Conservation (phyloP, 2,113 vertebrate species). For the Pithys albifrons region DNA sequence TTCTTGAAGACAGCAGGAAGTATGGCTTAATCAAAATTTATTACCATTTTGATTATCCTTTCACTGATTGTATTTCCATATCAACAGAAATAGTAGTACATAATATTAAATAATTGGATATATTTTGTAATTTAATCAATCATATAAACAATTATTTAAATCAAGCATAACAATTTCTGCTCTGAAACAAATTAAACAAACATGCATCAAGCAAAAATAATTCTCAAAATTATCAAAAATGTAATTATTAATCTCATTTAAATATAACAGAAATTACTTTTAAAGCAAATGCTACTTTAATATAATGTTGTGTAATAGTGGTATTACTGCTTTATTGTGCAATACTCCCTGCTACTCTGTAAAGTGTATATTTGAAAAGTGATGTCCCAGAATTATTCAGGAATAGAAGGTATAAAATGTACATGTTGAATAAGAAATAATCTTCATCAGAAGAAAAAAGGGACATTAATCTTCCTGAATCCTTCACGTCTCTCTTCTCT, state of each 20-base stretch:
- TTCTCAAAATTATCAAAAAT: not conserved
- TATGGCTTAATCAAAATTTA: not conserved
- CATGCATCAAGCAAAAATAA: not conserved
- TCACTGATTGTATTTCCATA: not conserved
- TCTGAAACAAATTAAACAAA: not conserved
- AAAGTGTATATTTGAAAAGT: not conserved
- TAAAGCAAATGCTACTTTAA: not conserved
- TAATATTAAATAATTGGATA: not conserved
- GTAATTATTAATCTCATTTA: not conserved
- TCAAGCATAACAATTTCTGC: not conserved
- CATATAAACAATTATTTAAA: not conserved
- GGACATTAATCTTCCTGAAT: not conserved
- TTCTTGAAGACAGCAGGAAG: not conserved
- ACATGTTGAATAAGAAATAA: not conserved
- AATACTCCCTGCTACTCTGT: not conserved
- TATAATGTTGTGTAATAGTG: not conserved
- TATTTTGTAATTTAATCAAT: not conserved
- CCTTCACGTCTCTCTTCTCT: not conserved
- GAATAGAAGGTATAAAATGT: not conserved
- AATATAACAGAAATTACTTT: not conserved
- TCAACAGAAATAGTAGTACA: not conserved
- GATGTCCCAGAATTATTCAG: not conserved
- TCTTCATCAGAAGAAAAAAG: not conserved
- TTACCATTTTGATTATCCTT: not conserved
- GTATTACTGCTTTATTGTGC: not conserved